A percentile compares a stretch with the other conserved stretches of the same genome.
Evolutionary conservation across 2,113 vertebrate species (phyloP).

Genomic region (Barnardius zonarius): DNA sequence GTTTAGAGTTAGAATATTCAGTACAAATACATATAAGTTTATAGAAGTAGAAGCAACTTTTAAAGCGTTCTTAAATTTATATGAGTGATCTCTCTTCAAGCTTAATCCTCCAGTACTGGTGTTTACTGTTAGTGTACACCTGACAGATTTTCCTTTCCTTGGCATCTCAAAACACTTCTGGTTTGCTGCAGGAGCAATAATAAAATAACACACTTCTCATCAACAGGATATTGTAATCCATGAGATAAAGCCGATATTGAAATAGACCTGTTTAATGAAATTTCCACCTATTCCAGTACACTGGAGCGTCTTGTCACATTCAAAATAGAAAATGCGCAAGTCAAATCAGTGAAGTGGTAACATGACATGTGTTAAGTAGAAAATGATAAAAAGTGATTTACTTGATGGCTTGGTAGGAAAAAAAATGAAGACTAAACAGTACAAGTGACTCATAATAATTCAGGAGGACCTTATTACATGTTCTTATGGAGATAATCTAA

Average conservation of each 20-base stretch:
- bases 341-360: background rate
- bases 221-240: slow-evolving; percentile 32
- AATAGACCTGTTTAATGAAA: slow-evolving; percentile 10
- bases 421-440: background rate
- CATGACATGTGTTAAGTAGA: slow-evolving; percentile 8
- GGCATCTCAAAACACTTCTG: background rate
- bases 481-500: background rate
- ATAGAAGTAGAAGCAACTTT: background rate
- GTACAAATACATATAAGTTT: background rate
- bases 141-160: background rate
- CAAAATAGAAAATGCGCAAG: background rate
- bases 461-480: background rate
- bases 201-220: background rate
- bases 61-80: background rate
- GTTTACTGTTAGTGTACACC: background rate
- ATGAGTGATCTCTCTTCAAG: background rate
- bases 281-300: background rate
- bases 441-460: background rate
- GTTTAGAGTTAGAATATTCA: background rate
- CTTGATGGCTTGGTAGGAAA: background rate
- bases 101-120: background rate
- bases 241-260: slow-evolving; percentile 25
- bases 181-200: background rate
- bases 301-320: background rate
- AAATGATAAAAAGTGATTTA: slow-evolving; percentile 17